phyloP scores from a whole-genome alignment of 2,797 vertebrate species.

The Coluber constrictor region DNA sequence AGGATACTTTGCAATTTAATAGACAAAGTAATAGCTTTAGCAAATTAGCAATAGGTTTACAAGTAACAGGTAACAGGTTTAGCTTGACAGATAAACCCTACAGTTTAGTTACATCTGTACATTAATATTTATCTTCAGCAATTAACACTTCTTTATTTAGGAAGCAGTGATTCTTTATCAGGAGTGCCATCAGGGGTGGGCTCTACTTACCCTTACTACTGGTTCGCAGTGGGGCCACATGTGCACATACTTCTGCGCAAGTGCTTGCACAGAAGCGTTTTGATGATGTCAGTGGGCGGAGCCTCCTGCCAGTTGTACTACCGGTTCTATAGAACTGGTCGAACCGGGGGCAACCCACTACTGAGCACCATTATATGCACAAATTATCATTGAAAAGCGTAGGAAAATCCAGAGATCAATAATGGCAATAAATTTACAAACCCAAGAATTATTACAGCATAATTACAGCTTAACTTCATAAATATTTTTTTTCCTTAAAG shows the following conservation, averaged over 20 bases:
- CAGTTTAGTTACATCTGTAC: background rate
- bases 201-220: too few species aligned
- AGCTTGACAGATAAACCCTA: background rate
- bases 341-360: too few species aligned
- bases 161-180: background rate
- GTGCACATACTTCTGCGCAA: too few species aligned
- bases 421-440: background rate
- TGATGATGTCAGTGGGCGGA: too few species aligned
- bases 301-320: too few species aligned
- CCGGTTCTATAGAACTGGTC: too few species aligned
- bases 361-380: background rate
- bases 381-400: background rate
- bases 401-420: background rate
- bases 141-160: background rate
- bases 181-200: too few species aligned
- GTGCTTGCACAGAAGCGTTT: too few species aligned
- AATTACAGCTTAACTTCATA: background rate
- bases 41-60: background rate
- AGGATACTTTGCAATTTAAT: background rate
- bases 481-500: background rate
- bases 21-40: background rate
- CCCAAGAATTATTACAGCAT: background rate
- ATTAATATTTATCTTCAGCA: background rate
- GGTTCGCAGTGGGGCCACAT: too few species aligned
- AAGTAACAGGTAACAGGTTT: background rate